Evolutionary conservation across 1,140 invertebrate genomes (phyloP).

Genomic region (Geopemphigus sp.): DNA sequence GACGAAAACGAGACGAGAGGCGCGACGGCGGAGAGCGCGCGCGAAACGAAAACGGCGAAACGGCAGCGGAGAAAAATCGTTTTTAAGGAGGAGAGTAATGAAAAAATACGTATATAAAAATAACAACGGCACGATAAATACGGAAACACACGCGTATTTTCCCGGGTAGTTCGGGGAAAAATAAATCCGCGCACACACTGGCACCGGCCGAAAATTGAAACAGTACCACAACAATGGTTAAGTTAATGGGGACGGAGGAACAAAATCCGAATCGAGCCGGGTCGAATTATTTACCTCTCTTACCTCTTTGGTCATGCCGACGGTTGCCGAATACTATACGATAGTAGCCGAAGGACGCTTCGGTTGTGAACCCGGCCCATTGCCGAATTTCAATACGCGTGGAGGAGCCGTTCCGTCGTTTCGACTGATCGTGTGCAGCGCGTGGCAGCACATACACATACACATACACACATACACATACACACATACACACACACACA

Average conservation of each 20-base stretch:
- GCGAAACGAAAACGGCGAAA: neutral
- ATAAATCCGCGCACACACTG: neutral
- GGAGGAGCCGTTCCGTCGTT: constrained; percentile 30
- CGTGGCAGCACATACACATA: constrained; percentile 26
- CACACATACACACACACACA: neutral
- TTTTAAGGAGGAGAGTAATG: neutral
- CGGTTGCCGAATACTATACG: constrained; percentile 11
- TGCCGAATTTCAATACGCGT: constrained; percentile 42
- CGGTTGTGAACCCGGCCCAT: constrained; percentile 43
- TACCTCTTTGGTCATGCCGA: constrained; percentile 21
- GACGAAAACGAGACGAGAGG: neutral
- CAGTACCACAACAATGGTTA: constrained; percentile 50
- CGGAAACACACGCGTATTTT: neutral
- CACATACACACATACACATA: neutral
- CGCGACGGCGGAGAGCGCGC: neutral
- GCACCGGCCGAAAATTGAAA: constrained; percentile 42
- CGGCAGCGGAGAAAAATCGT: too few relatives aligned
- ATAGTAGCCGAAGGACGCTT: constrained; percentile 8
- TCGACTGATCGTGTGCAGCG: constrained; percentile 16
- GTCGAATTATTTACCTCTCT: constrained; percentile 36
- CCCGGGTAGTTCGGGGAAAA: neutral
- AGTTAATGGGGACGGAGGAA: constrained; percentile 47
- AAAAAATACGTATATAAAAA: neutral
- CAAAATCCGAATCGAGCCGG: constrained; percentile 42
- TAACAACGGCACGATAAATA: neutral